These are phyloP conservation scores for Sterna hirundo DNA, from an alignment of 2,113 vertebrate species.

Conservation along the genomic window DNA sequence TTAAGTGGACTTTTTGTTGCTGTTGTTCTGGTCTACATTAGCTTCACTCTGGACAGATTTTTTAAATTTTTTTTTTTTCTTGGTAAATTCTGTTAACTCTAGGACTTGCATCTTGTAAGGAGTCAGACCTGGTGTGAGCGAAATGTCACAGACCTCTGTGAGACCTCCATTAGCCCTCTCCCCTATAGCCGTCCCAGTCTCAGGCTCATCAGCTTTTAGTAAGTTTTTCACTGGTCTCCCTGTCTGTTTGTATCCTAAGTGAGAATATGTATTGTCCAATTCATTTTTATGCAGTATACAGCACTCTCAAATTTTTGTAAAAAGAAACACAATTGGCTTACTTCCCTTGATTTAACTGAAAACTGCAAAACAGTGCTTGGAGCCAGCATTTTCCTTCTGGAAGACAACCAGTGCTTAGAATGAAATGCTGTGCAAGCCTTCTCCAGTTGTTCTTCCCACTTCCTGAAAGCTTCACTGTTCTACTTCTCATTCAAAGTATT, in stretches of 20 bases:
- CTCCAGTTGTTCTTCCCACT: background rate
- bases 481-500: background rate
- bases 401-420: background rate
- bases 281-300: background rate
- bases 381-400: background rate
- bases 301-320: background rate
- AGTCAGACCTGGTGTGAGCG: background rate
- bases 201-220: background rate
- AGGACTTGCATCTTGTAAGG: background rate
- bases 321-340: background rate
- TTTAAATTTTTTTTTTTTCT: background rate
- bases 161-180: background rate
- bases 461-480: background rate
- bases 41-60: background rate
- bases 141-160: background rate
- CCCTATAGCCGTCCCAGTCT: background rate
- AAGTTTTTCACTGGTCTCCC: background rate
- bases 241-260: background rate
- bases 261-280: background rate
- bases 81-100: background rate
- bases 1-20: background rate
- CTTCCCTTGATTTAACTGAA: background rate
- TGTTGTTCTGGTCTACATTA: accelerated
- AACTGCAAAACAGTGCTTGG: background rate
- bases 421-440: background rate